These are phyloP conservation scores for Tamias sibiricus DNA, from an alignment of 2,113 vertebrate genomes.

Conservation along the genomic window DNA sequence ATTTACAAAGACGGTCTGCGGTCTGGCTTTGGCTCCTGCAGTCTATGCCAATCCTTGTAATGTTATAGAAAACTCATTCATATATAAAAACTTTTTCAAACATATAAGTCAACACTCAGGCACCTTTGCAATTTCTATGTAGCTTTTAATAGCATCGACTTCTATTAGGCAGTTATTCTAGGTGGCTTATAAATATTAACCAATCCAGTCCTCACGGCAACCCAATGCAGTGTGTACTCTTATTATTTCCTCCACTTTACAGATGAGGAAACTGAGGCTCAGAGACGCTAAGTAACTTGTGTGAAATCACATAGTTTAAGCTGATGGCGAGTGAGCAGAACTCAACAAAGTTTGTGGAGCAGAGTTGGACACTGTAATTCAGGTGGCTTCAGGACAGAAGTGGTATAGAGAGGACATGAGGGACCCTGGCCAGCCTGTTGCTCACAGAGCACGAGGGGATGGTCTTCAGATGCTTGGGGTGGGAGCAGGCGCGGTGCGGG, in stretches of 20 bases:
- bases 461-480: background rate
- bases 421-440: background rate
- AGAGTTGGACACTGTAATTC: background rate
- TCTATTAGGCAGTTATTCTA: background rate
- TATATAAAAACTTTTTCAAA: background rate
- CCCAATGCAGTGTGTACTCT: background rate
- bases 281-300: background rate
- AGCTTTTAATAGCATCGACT: background rate
- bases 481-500: background rate
- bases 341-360: background rate
- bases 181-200: background rate
- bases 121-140: background rate
- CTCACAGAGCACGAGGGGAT: background rate
- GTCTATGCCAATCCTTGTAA: background rate
- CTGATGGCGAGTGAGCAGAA: background rate
- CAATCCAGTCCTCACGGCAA: background rate
- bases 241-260: background rate
- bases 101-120: background rate
- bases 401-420: rapidly evolving
- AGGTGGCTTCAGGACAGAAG: background rate
- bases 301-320: background rate
- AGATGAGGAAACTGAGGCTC: background rate
- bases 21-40: background rate
- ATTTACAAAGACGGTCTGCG: background rate
- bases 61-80: background rate